phyloP scores from a whole-genome alignment of 1,140 invertebrate species.

The Apis dorsata region DNA sequence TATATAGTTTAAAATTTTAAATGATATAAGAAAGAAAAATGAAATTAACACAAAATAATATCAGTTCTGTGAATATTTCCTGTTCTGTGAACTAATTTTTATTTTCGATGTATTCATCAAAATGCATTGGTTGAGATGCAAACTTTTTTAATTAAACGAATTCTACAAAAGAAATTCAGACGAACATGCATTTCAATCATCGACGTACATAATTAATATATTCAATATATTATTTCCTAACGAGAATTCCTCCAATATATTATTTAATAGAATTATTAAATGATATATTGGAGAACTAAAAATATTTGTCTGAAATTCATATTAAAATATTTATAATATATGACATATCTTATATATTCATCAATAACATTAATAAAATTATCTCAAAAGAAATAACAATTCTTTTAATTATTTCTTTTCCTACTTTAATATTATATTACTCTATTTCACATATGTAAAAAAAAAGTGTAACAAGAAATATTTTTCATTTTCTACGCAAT shows the following conservation, averaged over 20 bases:
- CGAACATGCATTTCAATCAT: not conserved
- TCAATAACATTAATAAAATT: too few relatives aligned
- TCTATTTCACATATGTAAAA: not conserved
- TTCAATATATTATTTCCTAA: too few relatives aligned
- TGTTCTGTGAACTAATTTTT: not conserved
- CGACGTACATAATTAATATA: not conserved
- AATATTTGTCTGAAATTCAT: too few relatives aligned
- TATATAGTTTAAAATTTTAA: not conserved
- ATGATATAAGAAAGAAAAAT: not conserved
- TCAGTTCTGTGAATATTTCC: not conserved
- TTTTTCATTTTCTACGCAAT: not conserved
- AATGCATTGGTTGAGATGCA: not conserved
- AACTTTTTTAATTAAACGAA: not conserved
- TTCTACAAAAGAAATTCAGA: not conserved
- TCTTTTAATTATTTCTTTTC: not conserved
- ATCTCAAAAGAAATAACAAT: not conserved
- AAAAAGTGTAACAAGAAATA: not conserved
- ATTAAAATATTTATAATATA: too few relatives aligned
- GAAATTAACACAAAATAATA: not conserved
- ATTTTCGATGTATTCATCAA: not conserved
- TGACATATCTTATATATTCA: too few relatives aligned
- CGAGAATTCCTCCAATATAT: too few relatives aligned
- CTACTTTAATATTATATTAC: not conserved
- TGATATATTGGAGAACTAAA: too few relatives aligned
- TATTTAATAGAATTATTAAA: too few relatives aligned